These are phyloP conservation scores for human (Homo sapiens) DNA, from an alignment of 2,113 vertebrate genomes.

Conservation along the genomic window DNA sequence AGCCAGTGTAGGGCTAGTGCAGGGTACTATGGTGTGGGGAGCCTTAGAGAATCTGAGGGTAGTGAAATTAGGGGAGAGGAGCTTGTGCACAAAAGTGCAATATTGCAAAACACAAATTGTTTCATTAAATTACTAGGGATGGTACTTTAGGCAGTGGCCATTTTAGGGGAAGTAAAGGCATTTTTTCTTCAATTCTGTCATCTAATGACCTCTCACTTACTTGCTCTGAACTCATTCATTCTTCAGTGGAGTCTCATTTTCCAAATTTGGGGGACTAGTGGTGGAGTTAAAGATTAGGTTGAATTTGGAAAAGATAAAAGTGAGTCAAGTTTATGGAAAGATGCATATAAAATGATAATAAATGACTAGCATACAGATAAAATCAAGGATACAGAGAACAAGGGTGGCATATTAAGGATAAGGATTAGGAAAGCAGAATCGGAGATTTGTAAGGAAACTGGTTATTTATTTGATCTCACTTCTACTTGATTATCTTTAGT, in stretches of 20 bases:
- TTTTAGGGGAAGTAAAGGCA: not conserved
- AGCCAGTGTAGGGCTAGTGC: not conserved
- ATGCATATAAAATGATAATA: conserved; percentile 55
- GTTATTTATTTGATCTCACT: not conserved
- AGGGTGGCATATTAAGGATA: not conserved
- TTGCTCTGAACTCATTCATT: not conserved
- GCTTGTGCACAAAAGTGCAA: not conserved
- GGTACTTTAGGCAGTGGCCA: not conserved
- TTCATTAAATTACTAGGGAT: not conserved
- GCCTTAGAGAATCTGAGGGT: not conserved
- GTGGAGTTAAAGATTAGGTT: not conserved
- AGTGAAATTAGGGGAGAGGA: not conserved
- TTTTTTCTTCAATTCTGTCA: not conserved
- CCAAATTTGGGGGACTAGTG: not conserved
- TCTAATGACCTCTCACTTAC: not conserved
- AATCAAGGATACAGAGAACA: conserved; percentile 11
- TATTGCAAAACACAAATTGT: not conserved
- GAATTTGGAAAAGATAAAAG: conserved; percentile 47
- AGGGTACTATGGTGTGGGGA: not conserved
- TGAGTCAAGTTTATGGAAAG: conserved; percentile 43
- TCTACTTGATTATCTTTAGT: not conserved
- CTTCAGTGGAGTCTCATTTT: conserved; percentile 26
- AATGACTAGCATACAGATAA: conserved; percentile 32
- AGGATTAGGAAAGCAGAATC: not conserved
- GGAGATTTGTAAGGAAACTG: conserved; percentile 23